A percentile compares a stretch with the other conserved stretches of the same genome.
These are phyloP conservation scores for Polypedilum vanderplanki DNA, from an alignment of 1,140 invertebrate species.

Conservation along the genomic window DNA sequence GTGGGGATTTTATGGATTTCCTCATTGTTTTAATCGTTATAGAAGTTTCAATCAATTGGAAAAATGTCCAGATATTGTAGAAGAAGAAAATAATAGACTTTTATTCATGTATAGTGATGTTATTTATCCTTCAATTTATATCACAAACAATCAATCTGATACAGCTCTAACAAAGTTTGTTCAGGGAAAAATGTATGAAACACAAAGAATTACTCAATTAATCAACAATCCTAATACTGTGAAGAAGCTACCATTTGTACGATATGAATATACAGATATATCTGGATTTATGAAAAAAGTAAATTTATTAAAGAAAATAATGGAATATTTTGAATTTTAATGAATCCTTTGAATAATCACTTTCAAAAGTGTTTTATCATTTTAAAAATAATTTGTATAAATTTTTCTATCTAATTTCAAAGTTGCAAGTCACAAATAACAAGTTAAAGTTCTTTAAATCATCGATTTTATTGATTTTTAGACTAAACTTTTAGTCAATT, in stretches of 20 bases:
- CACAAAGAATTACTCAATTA: neutral
- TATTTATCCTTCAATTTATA: neutral
- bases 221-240: neutral
- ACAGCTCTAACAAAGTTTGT: neutral
- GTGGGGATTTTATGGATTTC: conserved; percentile 23
- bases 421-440: no score
- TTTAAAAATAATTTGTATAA: no score
- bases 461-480: no score
- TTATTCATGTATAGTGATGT: neutral
- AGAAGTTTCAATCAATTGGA: neutral
- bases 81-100: neutral
- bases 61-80: neutral
- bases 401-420: no score
- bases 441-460: no score
- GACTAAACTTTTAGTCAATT: no score
- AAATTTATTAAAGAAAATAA: neutral
- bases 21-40: conserved; percentile 3
- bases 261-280: neutral
- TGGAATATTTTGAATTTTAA: no score
- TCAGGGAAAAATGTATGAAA: conserved; percentile 15
- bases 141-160: neutral
- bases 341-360: no score
- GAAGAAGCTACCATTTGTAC: neutral
- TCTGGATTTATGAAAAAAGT: neutral
- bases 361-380: no score